Evolutionary conservation across 1,140 invertebrate species (phyloP), one percentile per base, ranked within the genome.

Genomic region (Oncopodura yosiiana): DNA sequence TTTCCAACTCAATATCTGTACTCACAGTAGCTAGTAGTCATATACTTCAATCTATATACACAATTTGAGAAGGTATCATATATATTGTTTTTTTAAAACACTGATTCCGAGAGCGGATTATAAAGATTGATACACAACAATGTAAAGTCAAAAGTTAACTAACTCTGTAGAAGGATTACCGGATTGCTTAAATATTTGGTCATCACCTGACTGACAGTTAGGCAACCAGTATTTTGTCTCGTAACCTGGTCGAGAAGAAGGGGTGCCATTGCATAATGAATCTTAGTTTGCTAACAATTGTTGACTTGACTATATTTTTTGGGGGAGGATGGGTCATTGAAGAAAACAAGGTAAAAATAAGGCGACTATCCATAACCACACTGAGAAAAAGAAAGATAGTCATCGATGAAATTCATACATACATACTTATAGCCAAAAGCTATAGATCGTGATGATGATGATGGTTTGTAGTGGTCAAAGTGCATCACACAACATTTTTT

Each of bases 121-220:
- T n/a, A 27, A 49, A 4, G 24, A 49, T 34, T 12, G 12, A 19
- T 29, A 26, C 23, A 37, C 21, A 52, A 36, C 37, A 16, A 26
- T 52, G 49, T 18, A 26, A 36, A 52, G 49, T 52, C 49, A n/a
- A 2, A 1, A 21, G 39, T 12, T 21, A 42, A 52, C 49, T 52
- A 52, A 30, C n/a, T 32, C 23, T 9, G 23, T n/a, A n/a, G 18
- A 14, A 11, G 30, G n/a, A 14, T 26, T 30, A 45, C 48, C 48
- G 41, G 54, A 56, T 56, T 50, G 48, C 48, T 56, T 56, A 50
- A 50, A 56, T 56, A 56, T 50, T 50, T 32, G 38, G 21, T 32
- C 30, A 51, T 21, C 26, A 24, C 26, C 53, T 41, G 45, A 42
- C 45, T 26, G 46, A 29, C 29, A 49, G 41, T 39, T n/a, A n/a